Base-by-base conservation (phyloP, 2,888 invertebrate genomes). In the Dorcus parallelipipedus region DNA sequence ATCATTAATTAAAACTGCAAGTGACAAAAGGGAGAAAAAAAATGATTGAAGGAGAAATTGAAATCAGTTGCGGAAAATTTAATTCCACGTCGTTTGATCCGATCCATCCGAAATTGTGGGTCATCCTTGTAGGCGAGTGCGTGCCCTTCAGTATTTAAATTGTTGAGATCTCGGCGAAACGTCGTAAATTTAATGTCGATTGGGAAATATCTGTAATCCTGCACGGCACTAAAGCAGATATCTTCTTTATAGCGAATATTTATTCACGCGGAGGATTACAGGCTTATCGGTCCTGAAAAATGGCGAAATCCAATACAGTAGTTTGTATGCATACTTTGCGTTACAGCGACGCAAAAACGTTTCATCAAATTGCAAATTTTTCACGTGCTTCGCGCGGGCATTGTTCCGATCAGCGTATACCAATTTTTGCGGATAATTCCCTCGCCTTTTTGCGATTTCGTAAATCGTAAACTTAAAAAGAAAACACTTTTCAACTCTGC, bases 351-450 rank as follows among this genome's bases (percentile, higher is more conserved):
- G 61, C 49, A 61, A 65, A 65, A 69, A 40, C 68, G 64, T 70
- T 70, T 67, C 70, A 72, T 74, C 73, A 73, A 73, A 73, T 74
- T 73, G 73, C 73, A 72, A 73, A 73, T 72, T 73, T 72, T 69
- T 67, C 71, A 66, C 70, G 68, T 68, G 64, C 62, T 61, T 59
- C 54, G 49, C 6, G 40, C 56, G 49, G 56, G 54, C 56, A 57
- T 54, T 60, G 62, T 23, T 10, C 45, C 45, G 45, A 20, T 20
- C 20, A 1, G 43, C 8, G 10, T 43, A 20, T 43, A 43, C 14
- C 17, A 45, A 45, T 45, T 45, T 45, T 45, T 23, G 20, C 45
- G 23, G 45, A 45, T 45, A 45, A 45, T 45, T 45, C 45, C 45
- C 8, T 20, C 45, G 23, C 45, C 17, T 43, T 20, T 3, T 45